A percentile compares a stretch with the other conserved stretches of the same genome.
Evolutionary conservation across 2,888 invertebrate genomes (phyloP).

Genomic region (Tiliacea citrago): DNA sequence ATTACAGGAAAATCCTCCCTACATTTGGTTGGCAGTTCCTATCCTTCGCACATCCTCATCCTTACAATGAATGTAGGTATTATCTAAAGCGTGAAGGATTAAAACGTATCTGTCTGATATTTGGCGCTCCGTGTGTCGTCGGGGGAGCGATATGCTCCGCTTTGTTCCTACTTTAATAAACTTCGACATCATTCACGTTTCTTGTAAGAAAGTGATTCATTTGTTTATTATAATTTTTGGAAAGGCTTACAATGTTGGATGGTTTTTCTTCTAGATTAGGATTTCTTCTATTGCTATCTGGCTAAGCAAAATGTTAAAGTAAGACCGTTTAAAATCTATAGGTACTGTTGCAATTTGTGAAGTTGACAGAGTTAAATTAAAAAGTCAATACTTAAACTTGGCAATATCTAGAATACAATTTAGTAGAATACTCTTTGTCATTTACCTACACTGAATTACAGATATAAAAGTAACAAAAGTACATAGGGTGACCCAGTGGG

Average conservation of each 20-base stretch:
- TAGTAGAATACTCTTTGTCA: too few relatives aligned
- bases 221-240: neutral
- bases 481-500: neutral
- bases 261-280: neutral
- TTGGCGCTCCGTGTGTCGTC: slow-evolving; percentile 68
- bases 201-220: slow-evolving; percentile 33
- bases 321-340: neutral
- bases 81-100: slow-evolving; percentile 79
- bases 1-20: slow-evolving; percentile 22
- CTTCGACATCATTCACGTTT: slow-evolving; percentile 52
- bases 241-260: neutral
- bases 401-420: too few relatives aligned
- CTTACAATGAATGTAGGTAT: slow-evolving; percentile 56
- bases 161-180: slow-evolving; percentile 78
- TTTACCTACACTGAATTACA: too few relatives aligned
- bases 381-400: too few relatives aligned
- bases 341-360: neutral
- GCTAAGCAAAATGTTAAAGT: neutral
- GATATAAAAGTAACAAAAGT: neutral
- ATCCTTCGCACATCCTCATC: slow-evolving; percentile 62
- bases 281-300: too few relatives aligned
- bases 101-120: slow-evolving; percentile 77
- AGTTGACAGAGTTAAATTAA: neutral
- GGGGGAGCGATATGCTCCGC: slow-evolving; percentile 55
- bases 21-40: slow-evolving; percentile 45